Base-by-base conservation (phyloP, 1,140 invertebrate species). In the Eciton burchellii region DNA sequence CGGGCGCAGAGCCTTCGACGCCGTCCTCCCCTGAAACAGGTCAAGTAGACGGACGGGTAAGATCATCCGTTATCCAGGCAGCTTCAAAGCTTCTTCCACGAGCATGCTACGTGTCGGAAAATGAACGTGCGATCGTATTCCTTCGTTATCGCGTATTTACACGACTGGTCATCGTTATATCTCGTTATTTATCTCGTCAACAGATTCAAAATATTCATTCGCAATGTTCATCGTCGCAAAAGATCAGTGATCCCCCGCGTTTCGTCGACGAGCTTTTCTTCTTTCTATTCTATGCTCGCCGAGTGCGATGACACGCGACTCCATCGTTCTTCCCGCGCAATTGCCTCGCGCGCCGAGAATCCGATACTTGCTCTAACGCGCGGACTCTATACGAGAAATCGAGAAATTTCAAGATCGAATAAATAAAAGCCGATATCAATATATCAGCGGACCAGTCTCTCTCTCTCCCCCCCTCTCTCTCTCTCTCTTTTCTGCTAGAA, bases 11-110 rank as follows among this genome's bases (percentile, higher is more conserved):
- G 79, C 93, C 93, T 90, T 94, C 94, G 79, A 93, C 93, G 83
- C 95, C 95, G 89, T 95, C 95, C 94, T 95, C 95, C 94, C 95
- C 95, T 95, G 91, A 1, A 95, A 94, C 88, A 89, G 86, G 83
- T 76, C 56, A 59, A 21, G 54, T 19, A n/a, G 59, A 19, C 54
- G 14, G 12, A 29, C 4, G 19, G 41, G 21, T 12, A 41, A 62
- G 8, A 47, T 16, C 49, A n/a, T 35, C n/a, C n/a, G n/a, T n/a
- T n/a, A n/a, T n/a, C n/a, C n/a, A n/a, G n/a, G n/a, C n/a, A n/a
- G n/a, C n/a, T n/a, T n/a, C n/a, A 74, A 41, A 0, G 3, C 0
- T 5, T 41, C 21, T 3, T 24, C n/a, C 11, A 76, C 52, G 3
- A 68, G 68, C 74, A 77, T 77, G 60, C 72, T 45, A 66, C 60